phyloP scores from a whole-genome alignment of 2,113 vertebrate species.

The Microtus pennsylvanicus region DNA sequence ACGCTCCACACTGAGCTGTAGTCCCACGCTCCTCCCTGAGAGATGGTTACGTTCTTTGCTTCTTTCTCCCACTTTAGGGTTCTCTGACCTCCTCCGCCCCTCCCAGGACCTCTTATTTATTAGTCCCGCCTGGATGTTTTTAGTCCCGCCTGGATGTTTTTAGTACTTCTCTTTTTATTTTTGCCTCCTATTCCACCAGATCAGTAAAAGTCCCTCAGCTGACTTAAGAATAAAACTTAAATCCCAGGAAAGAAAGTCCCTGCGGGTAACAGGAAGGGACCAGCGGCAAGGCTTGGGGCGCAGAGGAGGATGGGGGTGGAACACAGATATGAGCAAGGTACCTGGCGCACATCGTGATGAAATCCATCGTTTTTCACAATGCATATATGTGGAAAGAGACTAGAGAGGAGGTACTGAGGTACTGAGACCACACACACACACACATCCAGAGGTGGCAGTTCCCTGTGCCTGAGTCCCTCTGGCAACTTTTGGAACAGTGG shows the following conservation, averaged over 20 bases:
- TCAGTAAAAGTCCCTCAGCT: constrained; percentile 12
- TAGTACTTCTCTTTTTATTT: background rate
- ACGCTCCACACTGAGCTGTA: background rate
- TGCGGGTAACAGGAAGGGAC: background rate
- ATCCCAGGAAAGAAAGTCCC: constrained; percentile 70
- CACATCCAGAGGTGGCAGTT: background rate
- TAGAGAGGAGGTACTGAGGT: background rate
- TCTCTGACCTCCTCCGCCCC: background rate
- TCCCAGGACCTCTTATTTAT: background rate
- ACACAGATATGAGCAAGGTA: too few relatives aligned
- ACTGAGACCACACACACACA: too few relatives aligned
- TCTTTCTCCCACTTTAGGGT: background rate
- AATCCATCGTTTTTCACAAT: background rate
- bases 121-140: background rate
- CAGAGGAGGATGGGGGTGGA: background rate
- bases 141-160: background rate
- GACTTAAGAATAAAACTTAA: constrained; percentile 37
- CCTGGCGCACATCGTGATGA: background rate
- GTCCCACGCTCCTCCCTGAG: background rate
- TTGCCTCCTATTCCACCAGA: background rate
- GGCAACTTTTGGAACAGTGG: background rate
- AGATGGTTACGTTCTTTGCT: background rate
- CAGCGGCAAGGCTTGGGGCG: background rate
- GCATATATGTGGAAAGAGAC: background rate
- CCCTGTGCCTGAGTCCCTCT: too few relatives aligned